These are phyloP conservation scores for Kryphioiulus occultus DNA, from an alignment of 2,888 invertebrate genomes.

Conservation along the genomic window DNA sequence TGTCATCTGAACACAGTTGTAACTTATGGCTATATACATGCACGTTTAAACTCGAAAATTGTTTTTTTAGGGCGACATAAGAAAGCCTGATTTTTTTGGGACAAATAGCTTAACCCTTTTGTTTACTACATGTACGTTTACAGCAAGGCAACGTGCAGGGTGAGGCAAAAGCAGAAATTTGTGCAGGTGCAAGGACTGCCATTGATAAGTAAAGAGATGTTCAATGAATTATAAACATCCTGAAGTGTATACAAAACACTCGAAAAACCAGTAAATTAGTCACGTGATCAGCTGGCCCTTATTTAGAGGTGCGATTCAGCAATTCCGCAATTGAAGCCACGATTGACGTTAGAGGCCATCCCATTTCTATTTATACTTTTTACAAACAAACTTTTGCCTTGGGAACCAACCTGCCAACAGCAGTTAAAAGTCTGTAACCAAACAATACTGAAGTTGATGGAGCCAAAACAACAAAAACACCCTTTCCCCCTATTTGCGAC, in stretches of 20 bases:
- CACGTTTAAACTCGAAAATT: background rate
- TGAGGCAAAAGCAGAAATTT: no score
- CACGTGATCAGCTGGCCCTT: background rate
- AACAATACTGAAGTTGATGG: background rate
- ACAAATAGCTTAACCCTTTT: background rate
- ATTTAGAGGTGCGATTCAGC: no score
- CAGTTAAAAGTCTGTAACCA: background rate
- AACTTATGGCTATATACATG: no score
- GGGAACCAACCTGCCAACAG: background rate
- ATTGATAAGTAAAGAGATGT: background rate
- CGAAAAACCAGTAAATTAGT: background rate
- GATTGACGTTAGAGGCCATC: background rate
- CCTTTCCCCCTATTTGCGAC: background rate
- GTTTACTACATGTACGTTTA: background rate
- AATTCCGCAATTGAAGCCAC: background rate
- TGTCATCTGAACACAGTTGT: background rate
- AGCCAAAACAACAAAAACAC: background rate
- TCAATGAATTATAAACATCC: background rate
- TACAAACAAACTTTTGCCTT: background rate
- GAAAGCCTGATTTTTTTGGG: background rate
- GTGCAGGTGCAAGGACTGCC: background rate
- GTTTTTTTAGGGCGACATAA: background rate
- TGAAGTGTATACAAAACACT: background rate
- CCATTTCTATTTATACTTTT: background rate
- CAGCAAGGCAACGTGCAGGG: background rate